Base-by-base conservation (phyloP, 2,113 vertebrate species). In the Notiomystis cincta region DNA sequence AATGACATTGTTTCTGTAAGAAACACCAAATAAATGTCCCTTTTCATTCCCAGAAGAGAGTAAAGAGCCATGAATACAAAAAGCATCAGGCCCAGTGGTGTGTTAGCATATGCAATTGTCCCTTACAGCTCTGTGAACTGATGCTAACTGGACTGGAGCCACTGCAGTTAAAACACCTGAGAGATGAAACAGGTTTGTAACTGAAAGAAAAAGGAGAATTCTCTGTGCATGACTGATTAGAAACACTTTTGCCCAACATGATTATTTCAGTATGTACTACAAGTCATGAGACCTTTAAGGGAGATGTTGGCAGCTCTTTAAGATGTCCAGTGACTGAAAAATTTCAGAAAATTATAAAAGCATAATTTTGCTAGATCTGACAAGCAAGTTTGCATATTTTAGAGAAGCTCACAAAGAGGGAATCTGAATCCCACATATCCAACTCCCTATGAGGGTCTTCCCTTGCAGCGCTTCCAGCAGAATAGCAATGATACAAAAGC, bases 21-120 rank as follows among this genome's bases (percentile, higher is more conserved):
- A 92, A 93, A 90, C 93, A 95, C 91, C 93, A 97, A 92, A 95
- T 96, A 97, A 92, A 93, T 66, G 75, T 90, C 69, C 57, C 33
- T 93, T 90, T 89, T 50, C 33, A 54, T 80, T 90, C 82, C 54
- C 64, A 90, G 38, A 85, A 87, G 58, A 47, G 42, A 47, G 40
- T 70, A 77, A 90, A 50, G 76, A 82, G 75, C 54, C 58, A 45
- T 14, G 57, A 53, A 45, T 38, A 88, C 40, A 80, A 65, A 92
- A 88, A 88, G 31, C 76, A 77, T 88, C 85, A 80, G 73, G 62
- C 45, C 45, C n/a, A 57, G 75, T 0, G 0, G 54, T 54, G 47
- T 83, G 50, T 86, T 86, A 85, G 47, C 5, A 0, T 45, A 35
- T 66, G 47, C 62, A 61, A 11, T 89, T 95, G 79, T 92, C 76